These are phyloP conservation scores for Tauraco hartlaubi DNA, from an alignment of 2,797 vertebrate genomes.

Conservation along the genomic window DNA sequence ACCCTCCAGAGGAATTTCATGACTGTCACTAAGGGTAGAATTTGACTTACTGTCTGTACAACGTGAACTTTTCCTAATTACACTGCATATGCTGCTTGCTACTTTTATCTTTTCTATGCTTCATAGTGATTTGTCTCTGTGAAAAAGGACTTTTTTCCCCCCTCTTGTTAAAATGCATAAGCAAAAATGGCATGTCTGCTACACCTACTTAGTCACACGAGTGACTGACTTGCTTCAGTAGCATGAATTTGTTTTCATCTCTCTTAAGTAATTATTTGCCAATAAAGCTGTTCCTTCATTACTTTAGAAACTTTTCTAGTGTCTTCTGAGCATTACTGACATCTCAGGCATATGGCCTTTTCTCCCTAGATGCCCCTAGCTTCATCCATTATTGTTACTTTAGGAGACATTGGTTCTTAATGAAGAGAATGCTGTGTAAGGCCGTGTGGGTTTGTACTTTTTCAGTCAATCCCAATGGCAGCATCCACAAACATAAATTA, in stretches of 20 bases:
- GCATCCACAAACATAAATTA: conserved; percentile 50
- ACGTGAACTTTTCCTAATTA: conserved; percentile 4
- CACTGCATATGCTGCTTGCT: neutral
- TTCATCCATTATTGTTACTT: conserved; percentile 59
- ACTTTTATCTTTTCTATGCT: neutral
- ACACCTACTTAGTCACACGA: conserved; percentile 11
- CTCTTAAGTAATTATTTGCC: conserved; percentile 54
- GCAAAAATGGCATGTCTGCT: neutral
- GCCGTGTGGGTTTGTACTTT: neutral
- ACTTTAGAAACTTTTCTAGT: conserved; percentile 20
- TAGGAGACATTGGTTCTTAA: conserved; percentile 26
- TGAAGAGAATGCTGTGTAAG: conserved; percentile 7
- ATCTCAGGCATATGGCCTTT: conserved; percentile 42
- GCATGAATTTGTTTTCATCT: conserved; percentile 39
- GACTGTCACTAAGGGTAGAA: neutral
- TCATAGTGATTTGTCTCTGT: neutral
- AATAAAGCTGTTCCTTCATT: conserved; percentile 45
- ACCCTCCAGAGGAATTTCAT: neutral
- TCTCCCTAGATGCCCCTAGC: neutral
- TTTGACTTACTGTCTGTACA: neutral
- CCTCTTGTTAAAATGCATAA: neutral
- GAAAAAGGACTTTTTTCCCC: neutral
- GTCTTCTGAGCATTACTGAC: conserved; percentile 17
- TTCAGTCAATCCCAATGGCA: conserved; percentile 42
- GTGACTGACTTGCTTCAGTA: conserved; percentile 12